A percentile compares a stretch with the other conserved stretches of the same genome.
Conservation (phyloP, 2,888 invertebrate genomes). For the Polymixis flavicincta region DNA sequence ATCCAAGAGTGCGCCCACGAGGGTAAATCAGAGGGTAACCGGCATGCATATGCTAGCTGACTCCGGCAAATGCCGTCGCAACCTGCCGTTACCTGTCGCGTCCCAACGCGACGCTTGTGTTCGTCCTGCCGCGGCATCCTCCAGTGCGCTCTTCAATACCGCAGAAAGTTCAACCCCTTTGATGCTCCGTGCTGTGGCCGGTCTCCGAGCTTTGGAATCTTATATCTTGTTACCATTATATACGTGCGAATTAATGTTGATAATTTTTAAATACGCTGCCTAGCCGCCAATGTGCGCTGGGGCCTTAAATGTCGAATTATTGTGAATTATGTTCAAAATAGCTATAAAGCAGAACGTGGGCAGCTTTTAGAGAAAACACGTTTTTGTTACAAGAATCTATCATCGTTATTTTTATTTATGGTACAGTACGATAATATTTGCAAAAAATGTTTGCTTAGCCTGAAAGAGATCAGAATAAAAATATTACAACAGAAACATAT, state of each 20-base stretch:
- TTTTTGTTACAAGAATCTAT: constrained; percentile 15
- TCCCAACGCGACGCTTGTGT: neutral
- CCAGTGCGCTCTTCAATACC: neutral
- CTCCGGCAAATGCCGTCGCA: neutral
- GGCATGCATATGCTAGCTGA: neutral
- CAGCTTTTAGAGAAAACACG: constrained; percentile 8
- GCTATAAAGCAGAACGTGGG: constrained; percentile 14
- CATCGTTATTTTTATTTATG: constrained; percentile 31
- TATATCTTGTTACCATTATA: neutral
- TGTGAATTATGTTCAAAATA: constrained; percentile 33
- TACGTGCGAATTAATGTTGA: neutral
- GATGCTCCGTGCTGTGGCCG: neutral
- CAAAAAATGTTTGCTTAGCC: neutral
- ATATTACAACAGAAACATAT: neutral
- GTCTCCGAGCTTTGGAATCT: neutral
- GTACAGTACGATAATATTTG: constrained; percentile 16
- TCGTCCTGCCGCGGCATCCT: neutral
- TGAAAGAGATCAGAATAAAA: constrained; percentile 10
- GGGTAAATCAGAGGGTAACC: neutral
- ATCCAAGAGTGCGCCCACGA: neutral
- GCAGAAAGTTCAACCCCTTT: neutral
- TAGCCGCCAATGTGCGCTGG: neutral
- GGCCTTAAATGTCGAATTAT: constrained; percentile 20
- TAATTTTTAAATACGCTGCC: neutral
- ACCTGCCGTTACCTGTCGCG: neutral